Evolutionary conservation across 2,888 invertebrate species (phyloP), one percentile per base, ranked within the genome.

Genomic region (Drosophila paramelanica): DNA sequence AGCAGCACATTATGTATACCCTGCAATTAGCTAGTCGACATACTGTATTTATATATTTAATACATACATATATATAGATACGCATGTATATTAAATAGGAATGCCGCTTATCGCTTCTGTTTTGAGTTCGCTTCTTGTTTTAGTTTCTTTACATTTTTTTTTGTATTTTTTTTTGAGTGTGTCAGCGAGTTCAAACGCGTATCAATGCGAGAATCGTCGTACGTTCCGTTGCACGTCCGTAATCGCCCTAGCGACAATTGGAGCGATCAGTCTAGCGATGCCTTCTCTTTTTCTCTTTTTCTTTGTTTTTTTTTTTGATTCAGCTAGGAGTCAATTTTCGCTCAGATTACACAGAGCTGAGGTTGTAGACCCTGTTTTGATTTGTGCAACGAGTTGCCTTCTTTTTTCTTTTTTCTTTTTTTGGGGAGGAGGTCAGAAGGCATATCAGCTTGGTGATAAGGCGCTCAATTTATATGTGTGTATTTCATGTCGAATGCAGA

Each of bases 101-200:
- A 58, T 47, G 39, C 20, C 42, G 70, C 80, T 80, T 80, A 85
- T 74, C 77, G 65, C 51, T 23, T 46, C 33, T 31, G 52, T 51
- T 69, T 77, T 55, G 49, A 49, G 14, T 58, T 43, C 14, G 42
- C 4, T 23, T 23, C 23, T 23, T 39, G 5, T 31, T 13, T 13
- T 51, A 46, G 1, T 52, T 25, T 46, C 33, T 10, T 31, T 17
- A 17, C 17, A 17, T 13, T 13, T 51, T 42, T 38, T 42, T 8
- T 68, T 23, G 23, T 23, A 3, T n/a, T 45, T 42, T 52, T 27
- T 27, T 53, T 20, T 50, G 46, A 39, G 38, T 60, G 56, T 79
- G 88, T 82, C 85, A 88, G 86, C 57, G 73, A 47, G 83, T 83
- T 83, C 83, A 83, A 74, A 75, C 57, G 67, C 79, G 70, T 83